Evolutionary conservation across 2,797 vertebrate species (phyloP).

Genomic region (Trachops cirrhosus): DNA sequence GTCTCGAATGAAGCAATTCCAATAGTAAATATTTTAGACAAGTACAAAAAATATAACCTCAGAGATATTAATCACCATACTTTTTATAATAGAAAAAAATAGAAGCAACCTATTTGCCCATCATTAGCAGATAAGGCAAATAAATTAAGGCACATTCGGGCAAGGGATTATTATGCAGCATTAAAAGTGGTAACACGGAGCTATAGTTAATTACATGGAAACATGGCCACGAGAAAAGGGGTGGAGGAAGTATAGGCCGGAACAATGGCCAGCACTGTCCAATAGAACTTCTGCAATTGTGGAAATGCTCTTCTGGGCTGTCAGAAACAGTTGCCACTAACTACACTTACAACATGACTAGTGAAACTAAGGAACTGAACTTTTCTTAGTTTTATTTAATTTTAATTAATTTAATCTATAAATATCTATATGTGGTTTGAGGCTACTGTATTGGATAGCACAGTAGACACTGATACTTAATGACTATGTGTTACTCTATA

Average conservation of each 20-base stretch:
- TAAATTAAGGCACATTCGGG: not conserved
- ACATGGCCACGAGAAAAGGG: not conserved
- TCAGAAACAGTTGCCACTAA: not conserved
- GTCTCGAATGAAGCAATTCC: not conserved
- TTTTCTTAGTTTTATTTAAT: not conserved
- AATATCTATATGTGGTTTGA: not conserved
- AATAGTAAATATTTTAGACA: slow-evolving; percentile 37
- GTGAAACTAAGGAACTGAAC: not conserved
- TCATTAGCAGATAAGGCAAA: not conserved
- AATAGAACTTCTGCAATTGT: not conserved
- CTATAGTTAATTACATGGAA: not conserved
- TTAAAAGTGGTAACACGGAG: not conserved
- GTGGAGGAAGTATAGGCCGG: not conserved
- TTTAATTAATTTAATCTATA: slow-evolving; percentile 16
- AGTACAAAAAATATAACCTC: not conserved
- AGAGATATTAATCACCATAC: not conserved
- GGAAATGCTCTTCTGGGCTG: not conserved
- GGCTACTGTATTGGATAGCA: not conserved
- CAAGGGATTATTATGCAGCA: not conserved
- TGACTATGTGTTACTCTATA: not conserved
- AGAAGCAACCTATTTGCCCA: not conserved
- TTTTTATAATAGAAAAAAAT: not conserved
- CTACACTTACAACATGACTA: not conserved
- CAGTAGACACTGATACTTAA: not conserved
- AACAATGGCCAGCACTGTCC: not conserved